Conservation (phyloP, 2,888 invertebrate genomes). For the Electrophaes corylata region DNA sequence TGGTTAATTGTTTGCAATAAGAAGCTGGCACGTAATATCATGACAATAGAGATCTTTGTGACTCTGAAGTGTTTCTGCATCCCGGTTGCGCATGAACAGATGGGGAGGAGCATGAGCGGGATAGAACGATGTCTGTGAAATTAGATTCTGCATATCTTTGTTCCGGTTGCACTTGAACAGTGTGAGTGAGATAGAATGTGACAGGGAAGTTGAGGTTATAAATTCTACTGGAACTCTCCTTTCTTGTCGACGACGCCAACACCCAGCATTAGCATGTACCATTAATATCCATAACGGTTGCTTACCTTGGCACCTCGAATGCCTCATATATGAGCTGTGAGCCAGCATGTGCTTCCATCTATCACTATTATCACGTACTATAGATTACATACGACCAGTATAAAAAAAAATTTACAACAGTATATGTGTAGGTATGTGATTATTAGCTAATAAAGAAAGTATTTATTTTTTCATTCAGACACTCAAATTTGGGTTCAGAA, state of each 20-base stretch:
- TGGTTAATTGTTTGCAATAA: neutral
- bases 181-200: too few species aligned
- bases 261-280: neutral
- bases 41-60: neutral
- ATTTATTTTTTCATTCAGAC: too few species aligned
- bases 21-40: neutral
- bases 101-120: too few species aligned
- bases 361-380: slow-evolving; percentile 19
- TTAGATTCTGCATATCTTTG: too few species aligned
- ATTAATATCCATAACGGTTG: neutral
- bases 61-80: neutral
- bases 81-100: too few species aligned
- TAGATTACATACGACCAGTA: neutral
- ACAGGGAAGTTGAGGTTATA: neutral
- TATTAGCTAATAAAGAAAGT: too few species aligned
- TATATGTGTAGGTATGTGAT: too few species aligned
- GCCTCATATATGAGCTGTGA: neutral
- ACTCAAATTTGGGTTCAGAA: too few species aligned
- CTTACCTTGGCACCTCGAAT: slow-evolving; percentile 7
- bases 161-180: too few species aligned
- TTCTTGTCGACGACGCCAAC: slow-evolving; percentile 1
- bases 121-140: too few species aligned
- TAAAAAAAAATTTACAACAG: neutral
- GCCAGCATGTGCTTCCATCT: slow-evolving; percentile 17
- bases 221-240: neutral